These are phyloP conservation scores for Palythoa grandiflora DNA, from an alignment of 92 coral and sea anemone genomes.

Conservation along the genomic window DNA sequence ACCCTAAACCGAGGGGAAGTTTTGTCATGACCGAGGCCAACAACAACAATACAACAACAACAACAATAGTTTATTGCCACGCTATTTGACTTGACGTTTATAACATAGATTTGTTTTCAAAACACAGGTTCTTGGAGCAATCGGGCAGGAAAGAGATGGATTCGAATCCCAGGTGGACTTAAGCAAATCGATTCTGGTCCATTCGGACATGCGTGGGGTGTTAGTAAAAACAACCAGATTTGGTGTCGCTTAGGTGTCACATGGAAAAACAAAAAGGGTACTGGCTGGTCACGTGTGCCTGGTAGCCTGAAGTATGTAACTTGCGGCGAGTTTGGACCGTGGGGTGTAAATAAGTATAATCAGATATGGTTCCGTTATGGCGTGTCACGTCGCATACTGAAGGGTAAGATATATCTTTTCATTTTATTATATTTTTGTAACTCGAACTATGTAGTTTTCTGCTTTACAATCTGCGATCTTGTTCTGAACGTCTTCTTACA, in stretches of 20 bases:
- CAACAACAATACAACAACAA: too few relatives aligned
- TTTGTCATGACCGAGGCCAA: too few relatives aligned
- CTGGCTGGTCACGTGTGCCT: background rate
- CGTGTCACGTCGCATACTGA: constrained; percentile 4
- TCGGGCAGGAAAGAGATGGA: background rate
- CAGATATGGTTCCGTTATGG: constrained; percentile 27
- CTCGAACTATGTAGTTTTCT: too few relatives aligned
- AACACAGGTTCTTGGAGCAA: constrained; percentile 8
- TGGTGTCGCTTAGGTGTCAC: constrained; percentile 57
- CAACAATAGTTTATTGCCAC: too few relatives aligned
- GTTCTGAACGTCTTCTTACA: too few relatives aligned
- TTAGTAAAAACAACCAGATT: constrained; percentile 36
- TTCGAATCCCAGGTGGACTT: constrained; percentile 9
- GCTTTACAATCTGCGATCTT: too few relatives aligned
- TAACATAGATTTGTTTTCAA: background rate
- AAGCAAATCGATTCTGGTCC: constrained; percentile 60
- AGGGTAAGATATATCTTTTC: background rate
- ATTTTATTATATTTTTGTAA: too few relatives aligned
- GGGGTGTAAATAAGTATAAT: constrained; percentile 22
- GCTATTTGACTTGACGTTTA: too few relatives aligned
- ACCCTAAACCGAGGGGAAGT: too few relatives aligned
- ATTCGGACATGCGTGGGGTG: constrained; percentile 54
- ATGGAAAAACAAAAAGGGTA: constrained; percentile 2
- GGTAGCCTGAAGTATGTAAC: constrained; percentile 26
- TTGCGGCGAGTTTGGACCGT: constrained; percentile 17